A percentile compares a stretch with the other conserved stretches of the same genome.
Conservation (phyloP, 2,797 vertebrate species). For the Pseudocheirus occidentalis region DNA sequence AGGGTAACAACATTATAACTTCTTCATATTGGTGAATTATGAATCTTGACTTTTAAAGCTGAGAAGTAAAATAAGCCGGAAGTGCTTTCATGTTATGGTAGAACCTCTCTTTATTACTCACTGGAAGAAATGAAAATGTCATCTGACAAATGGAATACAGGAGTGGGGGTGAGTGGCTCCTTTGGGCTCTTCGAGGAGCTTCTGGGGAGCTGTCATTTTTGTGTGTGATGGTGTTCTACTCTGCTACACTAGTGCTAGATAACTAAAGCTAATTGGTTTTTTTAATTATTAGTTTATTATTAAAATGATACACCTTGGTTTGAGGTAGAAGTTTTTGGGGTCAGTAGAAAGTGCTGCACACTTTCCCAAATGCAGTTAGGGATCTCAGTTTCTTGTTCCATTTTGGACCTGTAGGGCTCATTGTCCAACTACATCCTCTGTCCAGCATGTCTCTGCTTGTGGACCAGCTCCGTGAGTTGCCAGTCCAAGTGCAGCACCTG, state of each 20-base stretch:
- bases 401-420: not conserved
- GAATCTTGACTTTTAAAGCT: slow-evolving; percentile 69
- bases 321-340: not conserved
- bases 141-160: not conserved
- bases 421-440: not conserved
- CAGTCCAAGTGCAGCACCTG: not conserved
- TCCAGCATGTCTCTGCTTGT: not conserved
- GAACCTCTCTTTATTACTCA: not conserved
- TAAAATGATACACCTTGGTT: not conserved
- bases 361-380: not conserved
- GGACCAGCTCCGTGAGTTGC: not conserved
- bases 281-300: not conserved
- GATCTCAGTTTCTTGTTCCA: not conserved
- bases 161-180: slow-evolving; percentile 18
- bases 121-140: not conserved
- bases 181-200: not conserved
- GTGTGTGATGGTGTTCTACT: not conserved
- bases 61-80: slow-evolving; percentile 48
- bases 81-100: not conserved
- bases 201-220: not conserved
- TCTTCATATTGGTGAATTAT: slow-evolving; percentile 77
- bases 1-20: slow-evolving; percentile 76
- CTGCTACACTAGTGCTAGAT: not conserved
- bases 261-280: not conserved
- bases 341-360: not conserved